Percentiles rank a stretch among this genome's conserved stretches.
Conservation (phyloP, 1,140 invertebrate species). For the Procambarus clarkii region DNA sequence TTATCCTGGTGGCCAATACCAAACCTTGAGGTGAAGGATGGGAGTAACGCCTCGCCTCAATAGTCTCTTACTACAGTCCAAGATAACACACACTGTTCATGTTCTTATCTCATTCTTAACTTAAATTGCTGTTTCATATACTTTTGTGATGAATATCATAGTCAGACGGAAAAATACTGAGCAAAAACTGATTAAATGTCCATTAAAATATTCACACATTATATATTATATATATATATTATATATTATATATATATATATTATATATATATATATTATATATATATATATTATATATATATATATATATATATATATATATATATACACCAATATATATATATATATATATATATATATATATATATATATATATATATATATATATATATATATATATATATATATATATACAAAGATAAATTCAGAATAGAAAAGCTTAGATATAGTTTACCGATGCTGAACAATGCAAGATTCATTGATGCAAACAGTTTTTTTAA, state of each 20-base stretch:
- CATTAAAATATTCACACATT: no score
- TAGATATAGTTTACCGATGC: slow-evolving; percentile 57
- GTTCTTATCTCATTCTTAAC: neutral
- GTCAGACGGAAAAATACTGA: no score
- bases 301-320: neutral
- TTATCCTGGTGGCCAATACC: slow-evolving; percentile 2
- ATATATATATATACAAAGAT: slow-evolving; percentile 27
- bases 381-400: slow-evolving; percentile 35
- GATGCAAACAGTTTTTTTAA: slow-evolving; percentile 53
- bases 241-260: slow-evolving; percentile 8
- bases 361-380: neutral
- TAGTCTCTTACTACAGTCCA: neutral
- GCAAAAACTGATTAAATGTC: no score
- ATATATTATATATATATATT: slow-evolving; percentile 17
- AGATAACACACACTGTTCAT: neutral
- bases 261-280: slow-evolving; percentile 14
- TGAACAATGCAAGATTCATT: slow-evolving; percentile 43
- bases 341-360: slow-evolving; percentile 5
- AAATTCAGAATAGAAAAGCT: slow-evolving; percentile 34
- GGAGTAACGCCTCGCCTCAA: neutral
- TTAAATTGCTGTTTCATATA: neutral
- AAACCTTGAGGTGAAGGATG: neutral
- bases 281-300: slow-evolving; percentile 22
- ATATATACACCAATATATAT: neutral
- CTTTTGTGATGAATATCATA: neutral